A percentile compares a stretch with the other conserved stretches of the same genome.
Conservation (phyloP, 2,888 invertebrate species). For the Syrista parreyssii region DNA sequence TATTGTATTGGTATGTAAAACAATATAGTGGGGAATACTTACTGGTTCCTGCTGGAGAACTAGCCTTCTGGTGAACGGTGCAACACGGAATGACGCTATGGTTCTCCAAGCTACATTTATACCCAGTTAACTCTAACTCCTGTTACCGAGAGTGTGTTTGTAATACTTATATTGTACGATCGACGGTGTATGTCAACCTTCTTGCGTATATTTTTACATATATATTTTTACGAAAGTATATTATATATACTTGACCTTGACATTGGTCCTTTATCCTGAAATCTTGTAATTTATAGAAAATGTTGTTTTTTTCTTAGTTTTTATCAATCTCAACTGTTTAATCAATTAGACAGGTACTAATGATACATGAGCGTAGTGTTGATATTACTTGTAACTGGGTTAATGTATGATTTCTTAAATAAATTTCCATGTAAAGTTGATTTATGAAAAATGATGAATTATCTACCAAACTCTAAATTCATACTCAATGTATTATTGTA, state of each 20-base stretch:
- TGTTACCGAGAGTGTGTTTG: background rate
- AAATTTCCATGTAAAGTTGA: background rate
- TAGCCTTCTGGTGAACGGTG: conserved; percentile 43
- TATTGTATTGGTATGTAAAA: background rate
- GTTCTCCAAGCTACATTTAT: conserved; percentile 44
- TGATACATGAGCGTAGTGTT: background rate
- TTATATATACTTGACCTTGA: background rate
- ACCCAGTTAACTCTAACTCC: conserved; percentile 21
- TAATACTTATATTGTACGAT: background rate
- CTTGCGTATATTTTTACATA: too few species aligned
- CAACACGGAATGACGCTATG: conserved; percentile 53
- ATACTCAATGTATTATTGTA: background rate
- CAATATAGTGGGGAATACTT: conserved; percentile 18
- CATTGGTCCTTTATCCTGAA: background rate
- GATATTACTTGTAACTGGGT: background rate
- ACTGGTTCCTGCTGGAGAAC: conserved; percentile 27
- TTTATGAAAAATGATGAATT: background rate
- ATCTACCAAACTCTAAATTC: background rate
- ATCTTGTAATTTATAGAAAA: background rate
- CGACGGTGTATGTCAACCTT: too few species aligned
- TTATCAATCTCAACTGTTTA: background rate
- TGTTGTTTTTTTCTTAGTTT: background rate
- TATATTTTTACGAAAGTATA: background rate
- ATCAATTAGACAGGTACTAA: background rate
- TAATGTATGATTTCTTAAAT: background rate